Percentiles rank a stretch among this genome's conserved stretches.
Evolutionary conservation across 2,113 vertebrate genomes (phyloP).

Genomic region (Sylvietta virens): DNA sequence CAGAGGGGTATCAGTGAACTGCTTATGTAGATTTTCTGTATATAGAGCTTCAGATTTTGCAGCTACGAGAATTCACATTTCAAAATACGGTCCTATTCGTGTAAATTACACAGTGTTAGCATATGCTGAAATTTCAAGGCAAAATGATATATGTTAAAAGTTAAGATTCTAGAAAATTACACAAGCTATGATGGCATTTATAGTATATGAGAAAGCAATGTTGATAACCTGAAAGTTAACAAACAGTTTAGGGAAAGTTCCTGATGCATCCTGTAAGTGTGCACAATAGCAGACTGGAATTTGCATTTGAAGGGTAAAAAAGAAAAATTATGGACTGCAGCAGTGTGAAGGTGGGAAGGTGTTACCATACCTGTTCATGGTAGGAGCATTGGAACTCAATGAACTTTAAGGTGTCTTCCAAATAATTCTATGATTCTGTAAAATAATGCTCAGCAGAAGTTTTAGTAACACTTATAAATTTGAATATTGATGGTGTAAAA

Average conservation of each 20-base stretch:
- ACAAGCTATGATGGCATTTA: neutral
- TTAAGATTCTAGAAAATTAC: neutral
- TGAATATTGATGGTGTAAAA: neutral
- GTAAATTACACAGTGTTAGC: neutral
- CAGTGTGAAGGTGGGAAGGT: neutral
- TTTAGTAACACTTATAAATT: neutral
- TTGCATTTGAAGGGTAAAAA: neutral
- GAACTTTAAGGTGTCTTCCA: neutral
- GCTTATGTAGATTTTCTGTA: neutral
- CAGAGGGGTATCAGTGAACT: neutral
- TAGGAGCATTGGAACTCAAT: neutral
- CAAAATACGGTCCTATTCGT: neutral
- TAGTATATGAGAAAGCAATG: neutral
- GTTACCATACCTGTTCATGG: too few species aligned
- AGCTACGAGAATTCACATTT: neutral
- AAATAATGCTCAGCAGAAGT: neutral
- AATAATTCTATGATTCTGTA: neutral
- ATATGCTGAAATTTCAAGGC: neutral
- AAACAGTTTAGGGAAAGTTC: neutral
- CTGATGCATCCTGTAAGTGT: neutral
- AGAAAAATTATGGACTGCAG: neutral
- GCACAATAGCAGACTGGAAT: neutral
- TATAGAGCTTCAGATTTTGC: neutral
- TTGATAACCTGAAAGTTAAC: neutral
- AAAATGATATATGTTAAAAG: neutral